Percentiles rank a stretch among this genome's conserved stretches.
These are phyloP conservation scores for Microchrysa polita DNA, from an alignment of 2,888 invertebrate genomes.

Conservation along the genomic window DNA sequence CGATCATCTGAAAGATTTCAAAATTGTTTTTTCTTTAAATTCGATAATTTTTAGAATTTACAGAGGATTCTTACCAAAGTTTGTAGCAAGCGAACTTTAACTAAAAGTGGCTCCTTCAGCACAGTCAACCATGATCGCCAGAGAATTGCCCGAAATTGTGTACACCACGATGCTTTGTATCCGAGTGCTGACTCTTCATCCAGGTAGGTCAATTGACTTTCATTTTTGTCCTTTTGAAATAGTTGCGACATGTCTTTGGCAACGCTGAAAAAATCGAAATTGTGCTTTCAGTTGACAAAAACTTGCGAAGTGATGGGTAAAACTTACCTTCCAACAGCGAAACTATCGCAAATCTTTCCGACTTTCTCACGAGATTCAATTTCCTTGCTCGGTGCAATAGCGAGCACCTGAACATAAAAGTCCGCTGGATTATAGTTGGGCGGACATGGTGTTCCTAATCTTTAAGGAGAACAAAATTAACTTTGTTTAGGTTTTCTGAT, in stretches of 20 bases:
- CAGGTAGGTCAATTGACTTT: conserved; percentile 43
- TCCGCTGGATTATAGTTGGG: conserved; percentile 94
- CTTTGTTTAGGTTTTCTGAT: neutral
- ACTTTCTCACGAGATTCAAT: conserved; percentile 80
- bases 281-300: neutral
- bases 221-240: conserved; percentile 49
- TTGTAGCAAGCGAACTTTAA: conserved; percentile 88
- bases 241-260: conserved; percentile 60
- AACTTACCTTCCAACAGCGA: conserved; percentile 63
- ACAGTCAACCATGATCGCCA: conserved; percentile 92
- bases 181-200: conserved; percentile 50
- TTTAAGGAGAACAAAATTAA: conserved; percentile 59
- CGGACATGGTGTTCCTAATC: conserved; percentile 84
- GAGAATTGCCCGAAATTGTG: conserved; percentile 87
- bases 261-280: no score
- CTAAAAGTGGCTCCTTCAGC: conserved; percentile 88
- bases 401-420: conserved; percentile 89
- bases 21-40: no score
- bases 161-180: conserved; percentile 87
- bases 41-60: no score
- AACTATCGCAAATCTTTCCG: conserved; percentile 81
- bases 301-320: no score
- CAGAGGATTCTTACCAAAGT: conserved; percentile 86
- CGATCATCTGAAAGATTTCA: conserved; percentile 81
- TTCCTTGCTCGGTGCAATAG: conserved; percentile 86